phyloP scores from a whole-genome alignment of 1,140 invertebrate species.

The Dinothrombium tinctorium region DNA sequence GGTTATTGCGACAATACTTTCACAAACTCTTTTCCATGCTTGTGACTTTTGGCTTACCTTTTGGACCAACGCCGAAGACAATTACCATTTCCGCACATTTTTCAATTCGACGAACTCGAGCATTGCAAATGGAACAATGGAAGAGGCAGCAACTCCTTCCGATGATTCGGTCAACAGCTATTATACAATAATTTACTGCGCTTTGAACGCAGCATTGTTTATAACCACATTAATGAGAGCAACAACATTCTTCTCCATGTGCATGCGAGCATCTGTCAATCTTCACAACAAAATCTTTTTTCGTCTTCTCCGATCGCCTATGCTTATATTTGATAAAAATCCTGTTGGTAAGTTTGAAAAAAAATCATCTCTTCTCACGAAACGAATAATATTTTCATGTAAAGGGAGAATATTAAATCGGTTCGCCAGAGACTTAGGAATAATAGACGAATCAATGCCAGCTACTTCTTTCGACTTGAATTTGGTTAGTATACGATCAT shows the following conservation, averaged over 20 bases:
- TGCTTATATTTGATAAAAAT: constrained; percentile 72
- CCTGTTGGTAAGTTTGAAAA: constrained; percentile 27
- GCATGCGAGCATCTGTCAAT: constrained; percentile 47
- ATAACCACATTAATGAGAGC: constrained; percentile 28
- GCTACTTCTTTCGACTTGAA: constrained; percentile 38
- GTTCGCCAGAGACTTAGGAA: constrained; percentile 13
- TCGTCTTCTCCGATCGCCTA: constrained; percentile 49
- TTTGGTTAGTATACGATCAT: neutral
- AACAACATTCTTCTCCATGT: constrained; percentile 44
- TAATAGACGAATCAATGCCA: constrained; percentile 25
- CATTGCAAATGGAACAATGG: too few species aligned
- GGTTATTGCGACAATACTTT: constrained; percentile 12
- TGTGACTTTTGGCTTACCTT: constrained; percentile 15
- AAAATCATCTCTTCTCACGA: too few species aligned
- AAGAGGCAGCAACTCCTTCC: too few species aligned
- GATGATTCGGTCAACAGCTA: too few species aligned
- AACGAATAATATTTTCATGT: constrained; percentile 15
- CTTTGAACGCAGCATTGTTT: constrained; percentile 28
- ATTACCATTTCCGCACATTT: too few species aligned
- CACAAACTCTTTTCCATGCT: constrained; percentile 16
- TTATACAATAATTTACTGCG: constrained; percentile 35
- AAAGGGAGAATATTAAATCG: constrained; percentile 17
- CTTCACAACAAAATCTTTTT: constrained; percentile 63
- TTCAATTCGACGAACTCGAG: too few species aligned
- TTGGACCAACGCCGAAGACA: too few species aligned